phyloP scores from a whole-genome alignment of 2,888 invertebrate species.

The Bugula neritina region DNA sequence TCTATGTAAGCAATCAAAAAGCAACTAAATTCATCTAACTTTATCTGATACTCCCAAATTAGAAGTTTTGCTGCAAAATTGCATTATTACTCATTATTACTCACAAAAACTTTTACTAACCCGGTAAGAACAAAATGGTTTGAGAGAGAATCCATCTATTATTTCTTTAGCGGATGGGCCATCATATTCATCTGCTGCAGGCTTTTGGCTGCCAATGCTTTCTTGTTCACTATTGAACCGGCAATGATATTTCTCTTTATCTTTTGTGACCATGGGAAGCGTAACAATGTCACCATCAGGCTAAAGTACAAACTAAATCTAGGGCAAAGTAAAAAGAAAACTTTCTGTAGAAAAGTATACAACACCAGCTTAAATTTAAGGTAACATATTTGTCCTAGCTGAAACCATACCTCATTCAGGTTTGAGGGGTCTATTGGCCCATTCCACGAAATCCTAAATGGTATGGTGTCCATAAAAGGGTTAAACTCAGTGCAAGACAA shows the following conservation, averaged over 20 bases:
- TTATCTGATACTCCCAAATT: too few species aligned
- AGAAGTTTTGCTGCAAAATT: too few species aligned
- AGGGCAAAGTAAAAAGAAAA: too few species aligned
- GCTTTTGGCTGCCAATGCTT: not conserved
- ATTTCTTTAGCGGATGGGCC: constrained; percentile 6
- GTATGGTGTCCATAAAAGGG: constrained; percentile 1
- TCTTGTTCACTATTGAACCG: not conserved
- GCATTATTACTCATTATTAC: too few species aligned
- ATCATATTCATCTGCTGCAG: not conserved
- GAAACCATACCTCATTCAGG: not conserved
- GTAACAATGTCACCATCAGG: not conserved
- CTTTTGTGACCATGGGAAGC: constrained; percentile 16
- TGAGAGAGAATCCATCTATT: not conserved
- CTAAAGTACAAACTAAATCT: too few species aligned
- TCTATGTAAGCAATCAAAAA: too few species aligned
- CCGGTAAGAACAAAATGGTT: constrained; percentile 9
- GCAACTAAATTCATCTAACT: too few species aligned
- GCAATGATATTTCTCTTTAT: constrained; percentile 5
- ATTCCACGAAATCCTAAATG: constrained; percentile 1
- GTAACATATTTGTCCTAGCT: too few species aligned
- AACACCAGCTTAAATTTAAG: too few species aligned
- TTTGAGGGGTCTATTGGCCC: not conserved
- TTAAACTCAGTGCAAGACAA: not conserved
- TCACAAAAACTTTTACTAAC: too few species aligned
- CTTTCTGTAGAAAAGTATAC: too few species aligned